These are phyloP conservation scores for Phasianus colchicus DNA, from an alignment of 2,113 vertebrate genomes.

Conservation along the genomic window DNA sequence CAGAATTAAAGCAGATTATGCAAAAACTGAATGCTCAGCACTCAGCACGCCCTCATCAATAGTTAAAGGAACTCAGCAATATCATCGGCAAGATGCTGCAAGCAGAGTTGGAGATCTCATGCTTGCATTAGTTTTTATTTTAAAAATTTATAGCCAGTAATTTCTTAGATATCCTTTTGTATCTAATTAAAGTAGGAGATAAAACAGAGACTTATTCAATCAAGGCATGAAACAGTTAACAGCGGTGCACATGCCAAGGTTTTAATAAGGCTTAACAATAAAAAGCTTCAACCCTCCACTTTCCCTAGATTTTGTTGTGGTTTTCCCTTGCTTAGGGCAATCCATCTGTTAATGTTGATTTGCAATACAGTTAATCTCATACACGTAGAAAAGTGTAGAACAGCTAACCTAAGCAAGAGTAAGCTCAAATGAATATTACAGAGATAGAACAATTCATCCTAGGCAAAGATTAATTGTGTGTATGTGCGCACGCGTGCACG, in stretches of 20 bases:
- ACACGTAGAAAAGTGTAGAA: conserved; percentile 16
- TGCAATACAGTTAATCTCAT: conserved; percentile 14
- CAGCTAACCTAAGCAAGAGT: conserved; percentile 10
- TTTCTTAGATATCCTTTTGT: background rate
- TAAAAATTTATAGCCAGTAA: background rate
- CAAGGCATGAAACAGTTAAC: conserved; percentile 75
- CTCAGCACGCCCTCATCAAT: background rate
- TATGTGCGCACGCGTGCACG: background rate
- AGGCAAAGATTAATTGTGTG: background rate
- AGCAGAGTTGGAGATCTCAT: background rate
- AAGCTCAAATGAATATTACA: background rate
- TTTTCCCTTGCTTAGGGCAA: conserved; percentile 80
- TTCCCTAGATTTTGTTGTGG: conserved; percentile 69
- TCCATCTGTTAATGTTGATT: conserved; percentile 80
- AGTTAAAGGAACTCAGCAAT: background rate
- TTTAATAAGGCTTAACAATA: conserved; percentile 78
- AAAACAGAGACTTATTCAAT: background rate
- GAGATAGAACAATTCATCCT: conserved; percentile 11
- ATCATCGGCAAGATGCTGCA: background rate
- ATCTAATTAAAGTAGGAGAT: background rate
- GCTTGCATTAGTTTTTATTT: background rate
- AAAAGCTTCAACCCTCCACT: conserved; percentile 73
- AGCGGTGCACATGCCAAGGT: conserved; percentile 63
- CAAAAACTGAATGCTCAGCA: background rate
- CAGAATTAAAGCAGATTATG: background rate